These are phyloP conservation scores for Seira ritae DNA, from an alignment of 2,888 invertebrate species.

Conservation along the genomic window DNA sequence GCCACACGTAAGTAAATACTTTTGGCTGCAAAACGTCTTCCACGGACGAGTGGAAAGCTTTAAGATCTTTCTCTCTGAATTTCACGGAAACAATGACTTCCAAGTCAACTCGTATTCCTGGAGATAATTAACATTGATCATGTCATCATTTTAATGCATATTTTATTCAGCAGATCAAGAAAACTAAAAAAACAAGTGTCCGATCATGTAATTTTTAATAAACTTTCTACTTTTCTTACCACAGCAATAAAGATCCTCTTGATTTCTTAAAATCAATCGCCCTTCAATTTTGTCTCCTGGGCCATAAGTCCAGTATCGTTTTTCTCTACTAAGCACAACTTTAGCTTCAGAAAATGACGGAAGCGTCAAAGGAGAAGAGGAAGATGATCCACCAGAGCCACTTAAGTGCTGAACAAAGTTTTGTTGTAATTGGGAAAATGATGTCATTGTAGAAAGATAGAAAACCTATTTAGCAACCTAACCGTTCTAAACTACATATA, in stretches of 20 bases:
- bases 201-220: too few species aligned
- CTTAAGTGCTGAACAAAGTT: conserved; percentile 47
- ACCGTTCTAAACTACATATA: too few species aligned
- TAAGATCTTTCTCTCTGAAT: conserved; percentile 53
- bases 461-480: too few species aligned
- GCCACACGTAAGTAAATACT: conserved; percentile 63
- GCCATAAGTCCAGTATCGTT: conserved; percentile 61
- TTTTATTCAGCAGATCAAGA: too few species aligned
- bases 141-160: too few species aligned
- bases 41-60: conserved; percentile 37
- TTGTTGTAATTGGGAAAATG: conserved; percentile 51
- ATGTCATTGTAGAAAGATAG: too few species aligned
- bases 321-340: conserved; percentile 55
- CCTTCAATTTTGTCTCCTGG: conserved; percentile 64
- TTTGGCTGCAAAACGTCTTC: conserved; percentile 55
- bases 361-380: conserved; percentile 36
- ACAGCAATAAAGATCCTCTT: conserved; percentile 49
- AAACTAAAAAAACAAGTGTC: too few species aligned
- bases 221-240: too few species aligned
- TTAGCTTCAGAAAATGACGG: conserved; percentile 52
- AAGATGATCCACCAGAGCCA: conserved; percentile 40
- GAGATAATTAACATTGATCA: too few species aligned
- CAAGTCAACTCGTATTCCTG: conserved; percentile 60
- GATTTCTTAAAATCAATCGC: conserved; percentile 46
- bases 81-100: conserved; percentile 59